These are phyloP conservation scores for Lophochroa leadbeateri DNA, from an alignment of 2,113 vertebrate species.

Conservation along the genomic window DNA sequence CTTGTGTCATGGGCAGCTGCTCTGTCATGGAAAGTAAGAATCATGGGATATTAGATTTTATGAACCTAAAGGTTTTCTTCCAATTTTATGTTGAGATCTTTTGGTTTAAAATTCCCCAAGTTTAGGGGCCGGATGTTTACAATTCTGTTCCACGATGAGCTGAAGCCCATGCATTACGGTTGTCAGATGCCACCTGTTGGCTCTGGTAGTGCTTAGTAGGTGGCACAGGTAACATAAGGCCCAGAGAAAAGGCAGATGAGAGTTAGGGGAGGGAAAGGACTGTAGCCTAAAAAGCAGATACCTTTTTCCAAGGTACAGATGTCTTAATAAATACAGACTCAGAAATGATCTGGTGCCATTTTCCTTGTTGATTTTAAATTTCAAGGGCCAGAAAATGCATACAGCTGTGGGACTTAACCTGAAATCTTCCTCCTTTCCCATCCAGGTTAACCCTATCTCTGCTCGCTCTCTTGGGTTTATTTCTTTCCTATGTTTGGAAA, in stretches of 20 bases:
- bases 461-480: neutral
- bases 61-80: neutral
- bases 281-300: neutral
- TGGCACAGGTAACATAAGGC: rapidly evolving
- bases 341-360: neutral
- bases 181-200: constrained; percentile 11
- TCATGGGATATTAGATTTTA: neutral
- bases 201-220: neutral
- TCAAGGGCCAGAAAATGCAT: neutral
- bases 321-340: neutral
- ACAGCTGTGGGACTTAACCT: neutral
- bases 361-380: neutral
- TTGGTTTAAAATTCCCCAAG: neutral
- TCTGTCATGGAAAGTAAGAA: neutral
- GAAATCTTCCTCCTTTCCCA: neutral
- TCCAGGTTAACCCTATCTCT: neutral
- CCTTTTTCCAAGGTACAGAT: neutral
- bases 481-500: neutral
- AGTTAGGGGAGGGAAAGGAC: neutral
- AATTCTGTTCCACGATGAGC: neutral
- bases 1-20: neutral
- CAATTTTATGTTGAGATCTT: neutral
- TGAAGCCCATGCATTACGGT: neutral
- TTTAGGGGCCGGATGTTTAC: neutral
- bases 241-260: neutral